Evolutionary conservation across 2,113 vertebrate species (phyloP).

Genomic region (Misgurnus mizolepis): DNA sequence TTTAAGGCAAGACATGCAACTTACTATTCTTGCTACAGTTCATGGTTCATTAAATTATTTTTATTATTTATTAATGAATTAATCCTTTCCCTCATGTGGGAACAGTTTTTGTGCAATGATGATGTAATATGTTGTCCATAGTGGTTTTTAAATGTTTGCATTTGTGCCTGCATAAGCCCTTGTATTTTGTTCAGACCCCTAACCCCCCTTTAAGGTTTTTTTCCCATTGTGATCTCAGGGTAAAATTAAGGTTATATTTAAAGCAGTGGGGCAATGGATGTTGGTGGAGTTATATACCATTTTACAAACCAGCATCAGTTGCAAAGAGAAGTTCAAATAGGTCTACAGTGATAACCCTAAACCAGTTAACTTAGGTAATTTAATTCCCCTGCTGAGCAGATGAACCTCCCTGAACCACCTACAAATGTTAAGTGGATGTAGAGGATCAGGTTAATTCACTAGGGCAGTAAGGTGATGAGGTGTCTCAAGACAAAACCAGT

Average conservation of each 20-base stretch:
- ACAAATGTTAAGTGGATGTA: background rate
- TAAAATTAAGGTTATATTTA: background rate
- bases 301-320: background rate
- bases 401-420: conserved; percentile 1
- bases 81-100: no score
- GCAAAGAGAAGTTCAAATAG: background rate
- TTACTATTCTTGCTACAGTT: no score
- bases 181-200: no score
- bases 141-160: no score
- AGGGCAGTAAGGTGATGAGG: background rate
- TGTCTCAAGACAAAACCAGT: conserved; percentile 2
- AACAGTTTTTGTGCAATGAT: no score
- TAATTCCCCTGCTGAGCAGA: conserved; percentile 7
- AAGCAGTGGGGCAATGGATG: background rate
- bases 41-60: no score
- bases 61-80: no score
- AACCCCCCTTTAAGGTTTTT: no score
- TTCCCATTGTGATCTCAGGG: background rate
- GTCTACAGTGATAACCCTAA: conserved; percentile 27
- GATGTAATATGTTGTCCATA: no score
- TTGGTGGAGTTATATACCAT: background rate
- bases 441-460: background rate
- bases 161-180: no score
- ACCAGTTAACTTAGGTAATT: conserved; percentile 5
- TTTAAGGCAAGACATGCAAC: no score